Conservation (phyloP, 2,797 vertebrate genomes). For the Vireo griseus region DNA sequence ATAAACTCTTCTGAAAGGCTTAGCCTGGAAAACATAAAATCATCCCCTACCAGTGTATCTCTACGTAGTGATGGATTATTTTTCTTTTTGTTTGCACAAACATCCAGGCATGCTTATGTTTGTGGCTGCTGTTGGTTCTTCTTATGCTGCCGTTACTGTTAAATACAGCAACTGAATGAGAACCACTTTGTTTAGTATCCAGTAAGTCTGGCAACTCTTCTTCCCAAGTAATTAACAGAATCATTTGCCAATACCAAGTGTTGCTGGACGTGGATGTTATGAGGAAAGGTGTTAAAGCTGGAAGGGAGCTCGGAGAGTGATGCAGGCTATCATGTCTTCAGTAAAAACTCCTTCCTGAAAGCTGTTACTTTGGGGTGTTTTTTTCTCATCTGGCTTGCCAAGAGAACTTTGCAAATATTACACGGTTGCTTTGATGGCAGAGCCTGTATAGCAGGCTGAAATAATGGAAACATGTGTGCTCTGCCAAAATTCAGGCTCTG, state of each 20-base stretch:
- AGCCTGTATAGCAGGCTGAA: not conserved
- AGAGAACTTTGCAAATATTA: not conserved
- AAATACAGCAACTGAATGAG: not conserved
- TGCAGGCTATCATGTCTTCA: accelerated
- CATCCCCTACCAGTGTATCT: not conserved
- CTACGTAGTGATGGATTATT: accelerated
- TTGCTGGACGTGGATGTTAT: not conserved
- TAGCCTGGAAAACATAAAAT: not conserved
- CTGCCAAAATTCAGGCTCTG: not conserved
- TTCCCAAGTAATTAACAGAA: not conserved
- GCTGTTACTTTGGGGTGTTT: not conserved
- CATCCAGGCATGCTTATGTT: not conserved
- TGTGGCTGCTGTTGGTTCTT: not conserved
- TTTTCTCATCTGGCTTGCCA: not conserved
- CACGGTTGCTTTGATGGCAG: not conserved
- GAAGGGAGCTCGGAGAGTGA: accelerated
- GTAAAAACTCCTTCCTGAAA: not conserved
- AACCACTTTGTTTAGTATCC: not conserved
- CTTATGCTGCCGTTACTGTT: not conserved
- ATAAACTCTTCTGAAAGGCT: not conserved
- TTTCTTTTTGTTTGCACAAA: not conserved
- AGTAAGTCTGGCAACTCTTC: not conserved
- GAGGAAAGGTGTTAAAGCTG: not conserved
- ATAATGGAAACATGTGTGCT: not conserved
- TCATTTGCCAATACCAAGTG: not conserved